Evolutionary conservation across 1,140 invertebrate species (phyloP), one percentile per base, ranked within the genome.

Genomic region (Bombus huntii): DNA sequence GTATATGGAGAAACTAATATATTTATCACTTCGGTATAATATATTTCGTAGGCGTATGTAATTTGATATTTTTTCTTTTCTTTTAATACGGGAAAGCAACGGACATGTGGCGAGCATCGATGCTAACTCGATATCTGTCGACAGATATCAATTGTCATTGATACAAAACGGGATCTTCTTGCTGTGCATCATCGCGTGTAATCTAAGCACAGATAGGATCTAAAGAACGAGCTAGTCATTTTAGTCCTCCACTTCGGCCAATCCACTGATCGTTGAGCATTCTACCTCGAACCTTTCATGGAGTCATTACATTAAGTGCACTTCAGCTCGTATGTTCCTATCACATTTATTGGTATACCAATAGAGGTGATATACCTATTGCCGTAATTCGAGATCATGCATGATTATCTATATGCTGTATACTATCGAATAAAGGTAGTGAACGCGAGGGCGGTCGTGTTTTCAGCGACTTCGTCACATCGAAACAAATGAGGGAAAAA

Each of bases 241-340:
- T 77, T 47, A 77, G 53, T 59, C 28, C 59, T 77, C 34, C 53
- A 77, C 57, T n/a, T 77, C 37, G 53, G 34, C 31, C 74, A 37
- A 77, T 62, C 75, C 53, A 44, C 62, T 39, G 75, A 77, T 57
- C 53, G 53, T n/a, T 34, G 75, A 62, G 57, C 39, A 39, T 39
- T 77, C 75, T 62, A 77, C 28, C 34, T 77, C 22, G 37, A 77
- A 59, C 75, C 37, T 77, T 77, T 62, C 75, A 31, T 59, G 37
- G 34, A n/a, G 57, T 77, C 57, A 42, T 77, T 77, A 62, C 57
- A 62, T 77, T 59, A 77, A 77, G 75, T 77, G 75, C 57, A 39
- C 57, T 62, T 77, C 37, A 42, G 75, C 25, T 59, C 10, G 34
- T 76, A 59, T 6, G 47, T 39, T 37, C 34, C 34, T 57, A 37